phyloP scores from a whole-genome alignment of 2,797 vertebrate genomes.

The Sebastiscus tertius region DNA sequence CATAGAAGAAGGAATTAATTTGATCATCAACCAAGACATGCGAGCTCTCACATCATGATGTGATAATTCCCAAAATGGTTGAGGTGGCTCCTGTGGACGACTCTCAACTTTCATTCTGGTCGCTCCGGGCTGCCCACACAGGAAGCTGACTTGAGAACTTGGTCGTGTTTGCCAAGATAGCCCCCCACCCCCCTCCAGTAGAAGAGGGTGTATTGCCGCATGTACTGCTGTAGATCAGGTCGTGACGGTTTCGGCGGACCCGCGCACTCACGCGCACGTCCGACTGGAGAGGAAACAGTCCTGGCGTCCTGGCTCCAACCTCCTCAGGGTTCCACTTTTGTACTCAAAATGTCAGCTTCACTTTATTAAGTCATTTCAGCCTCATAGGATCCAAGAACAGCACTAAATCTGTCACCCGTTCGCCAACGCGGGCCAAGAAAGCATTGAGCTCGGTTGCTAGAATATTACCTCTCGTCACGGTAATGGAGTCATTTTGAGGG shows the following conservation, averaged over 20 bases:
- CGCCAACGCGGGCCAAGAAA: conserved; percentile 43
- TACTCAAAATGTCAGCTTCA: conserved; percentile 66
- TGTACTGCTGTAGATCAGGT: conserved; percentile 55
- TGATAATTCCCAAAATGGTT: conserved; percentile 10
- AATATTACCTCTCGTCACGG: conserved; percentile 66
- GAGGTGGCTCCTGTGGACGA: conserved; percentile 27
- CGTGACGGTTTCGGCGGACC: conserved; percentile 50
- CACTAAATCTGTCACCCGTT: conserved; percentile 65
- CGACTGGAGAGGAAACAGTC: conserved; percentile 61
- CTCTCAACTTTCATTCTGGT: conserved; percentile 34
- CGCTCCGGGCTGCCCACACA: conserved; percentile 23
- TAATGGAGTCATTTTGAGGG: conserved; percentile 56
- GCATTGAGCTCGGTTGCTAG: conserved; percentile 28
- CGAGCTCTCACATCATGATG: neutral
- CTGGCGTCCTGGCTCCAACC: conserved; percentile 36
- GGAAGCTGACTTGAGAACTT: conserved; percentile 47
- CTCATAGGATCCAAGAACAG: conserved; percentile 52
- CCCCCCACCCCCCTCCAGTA: conserved; percentile 9
- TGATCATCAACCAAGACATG: neutral
- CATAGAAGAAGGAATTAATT: neutral
- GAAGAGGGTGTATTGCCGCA: conserved; percentile 58
- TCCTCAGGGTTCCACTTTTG: conserved; percentile 59
- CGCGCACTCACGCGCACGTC: conserved; percentile 23
- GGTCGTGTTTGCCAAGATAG: conserved; percentile 35
- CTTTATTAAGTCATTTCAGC: conserved; percentile 70